A percentile compares a stretch with the other conserved stretches of the same genome.
Conservation (phyloP, 2,113 vertebrate species). For the Formicarius rufipectus region DNA sequence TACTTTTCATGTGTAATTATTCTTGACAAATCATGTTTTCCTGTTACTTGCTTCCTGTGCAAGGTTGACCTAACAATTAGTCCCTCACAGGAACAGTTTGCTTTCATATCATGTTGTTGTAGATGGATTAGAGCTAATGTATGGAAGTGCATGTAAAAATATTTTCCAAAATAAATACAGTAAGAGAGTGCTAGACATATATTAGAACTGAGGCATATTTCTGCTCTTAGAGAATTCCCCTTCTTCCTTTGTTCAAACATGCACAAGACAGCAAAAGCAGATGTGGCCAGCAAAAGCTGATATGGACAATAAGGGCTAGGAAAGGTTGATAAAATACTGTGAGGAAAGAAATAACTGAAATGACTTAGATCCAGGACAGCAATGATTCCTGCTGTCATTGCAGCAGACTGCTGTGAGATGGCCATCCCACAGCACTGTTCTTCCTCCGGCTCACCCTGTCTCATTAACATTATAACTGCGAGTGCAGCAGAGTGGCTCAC, state of each 20-base stretch:
- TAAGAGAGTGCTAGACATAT: background rate
- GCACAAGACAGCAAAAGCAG: background rate
- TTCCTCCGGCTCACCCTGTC: constrained; percentile 25
- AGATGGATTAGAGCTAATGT: background rate
- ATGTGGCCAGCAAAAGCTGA: background rate
- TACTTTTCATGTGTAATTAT: background rate
- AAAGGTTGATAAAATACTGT: background rate
- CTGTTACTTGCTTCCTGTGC: background rate
- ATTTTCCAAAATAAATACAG: constrained; percentile 18
- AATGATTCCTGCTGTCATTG: background rate
- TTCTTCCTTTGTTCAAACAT: background rate
- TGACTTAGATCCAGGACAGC: background rate
- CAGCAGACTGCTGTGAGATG: background rate
- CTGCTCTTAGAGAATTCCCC: background rate
- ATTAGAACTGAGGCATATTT: background rate
- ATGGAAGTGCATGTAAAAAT: background rate
- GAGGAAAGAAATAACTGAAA: background rate
- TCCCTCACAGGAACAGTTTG: background rate
- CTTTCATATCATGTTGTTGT: background rate
- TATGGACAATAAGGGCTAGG: background rate
- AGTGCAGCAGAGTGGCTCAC: background rate
- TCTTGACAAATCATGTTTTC: constrained; percentile 1
- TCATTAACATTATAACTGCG: background rate
- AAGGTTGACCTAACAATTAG: background rate
- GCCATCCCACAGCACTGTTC: constrained; percentile 7